Percentiles rank a stretch among this genome's conserved stretches.
Evolutionary conservation across 2,797 vertebrate genomes (phyloP).

Genomic region (Karalla daura): DNA sequence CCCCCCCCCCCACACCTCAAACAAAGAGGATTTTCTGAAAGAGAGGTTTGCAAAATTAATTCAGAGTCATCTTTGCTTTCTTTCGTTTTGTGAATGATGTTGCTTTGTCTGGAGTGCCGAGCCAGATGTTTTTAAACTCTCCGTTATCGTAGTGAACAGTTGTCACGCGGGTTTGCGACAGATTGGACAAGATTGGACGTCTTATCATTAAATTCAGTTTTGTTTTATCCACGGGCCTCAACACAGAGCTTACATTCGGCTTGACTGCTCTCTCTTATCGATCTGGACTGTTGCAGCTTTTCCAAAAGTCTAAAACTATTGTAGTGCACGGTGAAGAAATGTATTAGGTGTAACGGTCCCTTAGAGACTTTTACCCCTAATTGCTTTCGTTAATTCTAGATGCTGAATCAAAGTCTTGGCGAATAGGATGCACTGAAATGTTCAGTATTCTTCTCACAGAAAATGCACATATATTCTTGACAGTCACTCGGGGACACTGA

Average conservation of each 20-base stretch:
- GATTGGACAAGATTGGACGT: conserved; percentile 16
- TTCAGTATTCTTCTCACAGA: conserved; percentile 52
- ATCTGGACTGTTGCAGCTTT: conserved; percentile 38
- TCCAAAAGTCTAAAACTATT: conserved; percentile 43
- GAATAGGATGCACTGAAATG: conserved; percentile 45
- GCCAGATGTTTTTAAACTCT: conserved; percentile 43
- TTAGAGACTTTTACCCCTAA: conserved; percentile 41
- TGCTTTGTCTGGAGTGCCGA: conserved; percentile 45
- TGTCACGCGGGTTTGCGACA: conserved; percentile 19
- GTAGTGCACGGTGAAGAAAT: conserved; percentile 32
- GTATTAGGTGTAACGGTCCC: conserved; percentile 35
- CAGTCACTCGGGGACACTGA: conserved; percentile 21
- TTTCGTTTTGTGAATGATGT: conserved; percentile 41
- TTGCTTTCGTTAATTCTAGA: conserved; percentile 41
- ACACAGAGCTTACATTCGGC: conserved; percentile 17
- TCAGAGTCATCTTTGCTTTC: conserved; percentile 52
- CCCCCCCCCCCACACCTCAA: conserved; percentile 39
- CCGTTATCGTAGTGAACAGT: conserved; percentile 39
- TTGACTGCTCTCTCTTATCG: conserved; percentile 58
- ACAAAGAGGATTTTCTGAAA: conserved; percentile 66
- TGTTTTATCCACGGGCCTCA: conserved; percentile 12
- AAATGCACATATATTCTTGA: conserved; percentile 41
- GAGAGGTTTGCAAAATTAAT: conserved; percentile 65
- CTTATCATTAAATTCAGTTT: conserved; percentile 33
- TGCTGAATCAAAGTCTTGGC: conserved; percentile 37